phyloP scores from a whole-genome alignment of 1,140 invertebrate species.

The Neoseiulus cucumeris region DNA sequence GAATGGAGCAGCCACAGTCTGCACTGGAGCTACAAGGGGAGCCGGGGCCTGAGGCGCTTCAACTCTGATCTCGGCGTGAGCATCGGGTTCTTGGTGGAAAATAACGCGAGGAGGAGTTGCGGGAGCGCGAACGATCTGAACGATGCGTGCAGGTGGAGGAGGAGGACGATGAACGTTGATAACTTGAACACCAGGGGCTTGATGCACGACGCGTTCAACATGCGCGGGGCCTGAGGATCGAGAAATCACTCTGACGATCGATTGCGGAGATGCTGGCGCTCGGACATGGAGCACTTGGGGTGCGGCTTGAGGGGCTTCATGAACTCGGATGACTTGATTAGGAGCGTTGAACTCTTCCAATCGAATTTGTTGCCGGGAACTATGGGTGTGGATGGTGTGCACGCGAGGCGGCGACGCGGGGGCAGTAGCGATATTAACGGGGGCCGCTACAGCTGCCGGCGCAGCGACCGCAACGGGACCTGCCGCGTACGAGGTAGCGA shows the following conservation, averaged over 20 bases:
- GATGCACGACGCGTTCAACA: neutral
- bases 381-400: constrained; percentile 2
- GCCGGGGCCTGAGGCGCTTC: neutral
- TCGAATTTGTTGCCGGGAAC: neutral
- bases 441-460: neutral
- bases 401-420: neutral
- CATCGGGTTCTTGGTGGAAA: neutral
- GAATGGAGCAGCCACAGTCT: neutral
- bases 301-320: neutral
- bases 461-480: neutral
- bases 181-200: neutral
- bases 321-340: neutral
- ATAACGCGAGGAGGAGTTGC: neutral
- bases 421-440: too few species aligned
- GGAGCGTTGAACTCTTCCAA: constrained; percentile 1
- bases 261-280: neutral
- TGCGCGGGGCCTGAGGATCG: neutral
- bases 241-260: neutral
- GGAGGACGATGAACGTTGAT: neutral
- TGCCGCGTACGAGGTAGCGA: neutral
- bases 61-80: neutral
- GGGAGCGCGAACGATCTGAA: constrained; percentile 4
- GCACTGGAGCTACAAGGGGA: neutral
- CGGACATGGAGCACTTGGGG: neutral
- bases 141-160: neutral